Evolutionary conservation across 2,797 vertebrate genomes (phyloP).

Genomic region (Microctenopoma steveboyesi): DNA sequence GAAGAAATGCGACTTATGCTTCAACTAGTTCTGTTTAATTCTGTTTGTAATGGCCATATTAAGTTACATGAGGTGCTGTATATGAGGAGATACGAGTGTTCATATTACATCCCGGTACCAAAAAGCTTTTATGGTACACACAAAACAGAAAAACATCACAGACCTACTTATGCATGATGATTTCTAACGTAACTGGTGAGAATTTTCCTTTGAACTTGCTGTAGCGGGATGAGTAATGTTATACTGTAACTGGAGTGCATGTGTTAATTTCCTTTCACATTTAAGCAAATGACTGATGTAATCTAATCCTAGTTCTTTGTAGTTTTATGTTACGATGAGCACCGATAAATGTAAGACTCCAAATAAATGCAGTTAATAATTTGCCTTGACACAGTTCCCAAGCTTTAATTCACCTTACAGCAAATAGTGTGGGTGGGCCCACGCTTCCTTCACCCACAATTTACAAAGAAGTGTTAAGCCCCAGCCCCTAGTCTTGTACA

Average conservation of each 20-base stretch:
- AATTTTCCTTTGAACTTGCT: slow-evolving; percentile 18
- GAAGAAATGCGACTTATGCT: slow-evolving; percentile 1
- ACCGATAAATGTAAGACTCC: slow-evolving; percentile 5
- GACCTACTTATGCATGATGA: background rate
- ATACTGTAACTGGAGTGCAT: slow-evolving; percentile 5
- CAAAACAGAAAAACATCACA: background rate
- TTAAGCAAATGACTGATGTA: slow-evolving; percentile 8
- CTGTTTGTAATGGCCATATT: background rate
- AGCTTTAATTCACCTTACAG: slow-evolving; percentile 43
- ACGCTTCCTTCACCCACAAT: slow-evolving; percentile 74
- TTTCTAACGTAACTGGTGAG: slow-evolving; percentile 11
- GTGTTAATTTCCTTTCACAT: slow-evolving; percentile 24
- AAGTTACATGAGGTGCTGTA: background rate
- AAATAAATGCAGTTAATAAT: background rate
- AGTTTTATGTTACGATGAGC: slow-evolving; percentile 2
- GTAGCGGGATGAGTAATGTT: slow-evolving; percentile 27
- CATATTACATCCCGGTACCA: background rate
- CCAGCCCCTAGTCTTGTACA: slow-evolving; percentile 36
- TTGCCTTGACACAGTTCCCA: slow-evolving; percentile 53
- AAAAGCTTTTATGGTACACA: background rate
- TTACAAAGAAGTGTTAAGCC: slow-evolving; percentile 75
- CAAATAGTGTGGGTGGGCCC: slow-evolving; percentile 45
- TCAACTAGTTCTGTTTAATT: background rate
- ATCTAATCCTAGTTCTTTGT: background rate
- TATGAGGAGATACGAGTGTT: background rate